Conservation (phyloP, 2,113 vertebrate genomes). For the Holacanthus passer region DNA sequence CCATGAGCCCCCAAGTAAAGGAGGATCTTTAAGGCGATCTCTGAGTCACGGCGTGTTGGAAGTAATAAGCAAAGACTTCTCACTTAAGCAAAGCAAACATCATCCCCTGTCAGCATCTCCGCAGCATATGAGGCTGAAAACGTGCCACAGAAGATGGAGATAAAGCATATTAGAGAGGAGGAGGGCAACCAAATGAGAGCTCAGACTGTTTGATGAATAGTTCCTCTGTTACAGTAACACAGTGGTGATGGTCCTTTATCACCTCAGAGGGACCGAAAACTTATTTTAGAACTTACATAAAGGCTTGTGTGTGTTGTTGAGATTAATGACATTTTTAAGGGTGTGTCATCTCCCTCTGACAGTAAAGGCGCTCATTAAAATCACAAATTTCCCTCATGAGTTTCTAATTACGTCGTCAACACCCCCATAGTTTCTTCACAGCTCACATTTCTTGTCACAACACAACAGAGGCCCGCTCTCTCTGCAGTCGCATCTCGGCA, state of each 20-base stretch:
- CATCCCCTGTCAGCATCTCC: conserved; percentile 11
- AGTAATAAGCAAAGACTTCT: conserved; percentile 41
- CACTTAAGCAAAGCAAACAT: conserved; percentile 38
- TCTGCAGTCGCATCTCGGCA: not conserved
- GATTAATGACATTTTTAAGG: conserved; percentile 12
- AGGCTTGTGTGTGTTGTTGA: not conserved
- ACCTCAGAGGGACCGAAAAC: not conserved
- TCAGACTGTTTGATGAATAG: too few relatives aligned
- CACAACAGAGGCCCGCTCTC: not conserved
- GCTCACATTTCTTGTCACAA: conserved; percentile 5
- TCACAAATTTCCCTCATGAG: conserved; percentile 25
- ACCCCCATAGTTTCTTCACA: not conserved
- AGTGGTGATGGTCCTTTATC: not conserved
- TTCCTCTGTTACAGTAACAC: conserved; percentile 4
- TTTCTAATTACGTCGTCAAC: conserved; percentile 27
- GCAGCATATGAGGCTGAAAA: conserved; percentile 21
- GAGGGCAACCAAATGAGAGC: too few relatives aligned
- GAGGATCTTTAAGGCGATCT: conserved; percentile 38
- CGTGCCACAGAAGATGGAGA: not conserved
- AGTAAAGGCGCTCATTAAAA: conserved; percentile 15
- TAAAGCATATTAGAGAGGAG: too few relatives aligned
- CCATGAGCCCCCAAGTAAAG: conserved; percentile 20
- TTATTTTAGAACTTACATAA: conserved; percentile 18
- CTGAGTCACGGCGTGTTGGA: conserved; percentile 9
- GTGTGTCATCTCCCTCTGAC: not conserved